Evolutionary conservation across 2,888 invertebrate genomes (phyloP).

Genomic region (Stenodema calcarata): DNA sequence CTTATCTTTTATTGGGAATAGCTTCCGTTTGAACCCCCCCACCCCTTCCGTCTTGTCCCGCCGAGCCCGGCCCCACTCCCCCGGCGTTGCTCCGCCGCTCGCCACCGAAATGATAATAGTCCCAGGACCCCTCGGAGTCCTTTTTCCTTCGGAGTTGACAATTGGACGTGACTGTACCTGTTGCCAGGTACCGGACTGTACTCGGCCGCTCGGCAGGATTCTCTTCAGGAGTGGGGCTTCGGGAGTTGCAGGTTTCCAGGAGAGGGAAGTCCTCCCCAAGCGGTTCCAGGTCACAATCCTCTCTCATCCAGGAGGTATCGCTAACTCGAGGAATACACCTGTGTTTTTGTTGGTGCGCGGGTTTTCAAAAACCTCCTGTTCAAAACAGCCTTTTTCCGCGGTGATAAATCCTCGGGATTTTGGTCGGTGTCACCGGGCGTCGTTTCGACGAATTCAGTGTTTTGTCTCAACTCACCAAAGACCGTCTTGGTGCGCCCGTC

Average conservation of each 20-base stretch:
- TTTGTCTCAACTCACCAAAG: not conserved
- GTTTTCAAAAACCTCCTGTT: not conserved
- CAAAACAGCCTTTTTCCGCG: not conserved
- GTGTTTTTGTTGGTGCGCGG: not conserved
- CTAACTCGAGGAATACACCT: not conserved
- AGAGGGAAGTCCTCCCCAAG: not conserved
- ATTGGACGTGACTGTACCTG: not conserved
- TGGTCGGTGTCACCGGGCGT: not conserved
- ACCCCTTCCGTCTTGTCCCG: not conserved
- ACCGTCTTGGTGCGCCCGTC: not conserved
- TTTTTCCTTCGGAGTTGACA: not conserved
- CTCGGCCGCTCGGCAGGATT: not conserved
- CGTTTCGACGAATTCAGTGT: not conserved
- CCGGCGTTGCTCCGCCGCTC: not conserved
- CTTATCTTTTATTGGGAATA: conserved; percentile 19
- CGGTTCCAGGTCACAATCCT: not conserved
- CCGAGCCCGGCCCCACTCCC: not conserved
- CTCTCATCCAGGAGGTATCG: not conserved
- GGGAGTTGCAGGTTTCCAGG: not conserved
- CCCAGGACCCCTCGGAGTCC: not conserved
- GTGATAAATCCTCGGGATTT: not conserved
- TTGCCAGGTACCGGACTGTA: not conserved
- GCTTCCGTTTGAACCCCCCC: not conserved
- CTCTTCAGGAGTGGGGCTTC: not conserved
- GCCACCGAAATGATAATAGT: not conserved